Base-by-base conservation (phyloP, 2,797 vertebrate genomes). In the Mormyrops boulengeri region DNA sequence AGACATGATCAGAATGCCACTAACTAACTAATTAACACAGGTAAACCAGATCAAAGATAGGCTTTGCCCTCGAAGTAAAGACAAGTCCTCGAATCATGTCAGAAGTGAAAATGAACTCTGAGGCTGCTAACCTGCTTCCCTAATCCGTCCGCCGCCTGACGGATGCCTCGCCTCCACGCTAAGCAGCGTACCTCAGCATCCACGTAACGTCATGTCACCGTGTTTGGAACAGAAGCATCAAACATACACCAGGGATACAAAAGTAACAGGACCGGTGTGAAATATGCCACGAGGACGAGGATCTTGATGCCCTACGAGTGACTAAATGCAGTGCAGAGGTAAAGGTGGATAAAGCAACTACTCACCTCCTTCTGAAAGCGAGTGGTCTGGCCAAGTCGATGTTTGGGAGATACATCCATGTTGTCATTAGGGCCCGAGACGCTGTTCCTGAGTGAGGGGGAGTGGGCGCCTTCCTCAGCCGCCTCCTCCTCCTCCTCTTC, bases 281-380 rank as follows among this genome's bases (percentile, higher is more conserved):
- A 41, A 41, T 19, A 17, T 80, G 73, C 38, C 30, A 41, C 0
- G 38, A 77, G 34, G 38, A 38, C 6, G 17, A 19, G 38, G 17
- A 44, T 80, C 38, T 6, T 19, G 1, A 80, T 49, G 44, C 3
- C n/a, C 19, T 7, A 26, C 11, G n/a, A n/a, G 80, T 3, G 38
- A 47, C 38, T 44, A 84, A 49, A 26, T 2, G 2, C 80, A 47
- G 47, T 2, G 34, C 80, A 7, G 47, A 47, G 0, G 41, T 26
- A 52, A 12, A 52, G 2, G 66, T 12, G n/a, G 2, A 49, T n/a
- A n/a, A 47, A 49, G 80, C 14, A 11, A 8, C 80, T 2, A 92
- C 98, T 97, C 95, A 99, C 99, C 97, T 98, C 98, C 93, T 97
- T 95, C 92, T 95, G 95, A 93, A 95, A 96, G 93, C 96, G 95